phyloP scores from a whole-genome alignment of 2,797 vertebrate species.

The Sebastes miniatus region DNA sequence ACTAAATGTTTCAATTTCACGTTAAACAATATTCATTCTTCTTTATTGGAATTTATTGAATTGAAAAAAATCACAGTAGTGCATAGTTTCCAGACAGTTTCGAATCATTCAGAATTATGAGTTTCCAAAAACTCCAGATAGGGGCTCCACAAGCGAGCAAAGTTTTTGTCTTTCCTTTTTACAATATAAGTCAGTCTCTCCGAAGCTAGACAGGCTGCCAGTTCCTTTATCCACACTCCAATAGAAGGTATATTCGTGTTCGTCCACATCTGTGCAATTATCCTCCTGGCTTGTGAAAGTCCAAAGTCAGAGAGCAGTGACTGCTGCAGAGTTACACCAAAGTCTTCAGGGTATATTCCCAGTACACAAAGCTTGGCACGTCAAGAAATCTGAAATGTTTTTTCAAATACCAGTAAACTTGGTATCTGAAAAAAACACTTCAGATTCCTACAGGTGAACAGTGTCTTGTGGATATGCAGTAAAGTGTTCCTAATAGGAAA shows the following conservation, averaged over 20 bases:
- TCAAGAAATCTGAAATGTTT: neutral
- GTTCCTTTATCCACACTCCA: neutral
- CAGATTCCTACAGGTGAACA: neutral
- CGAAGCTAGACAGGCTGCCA: neutral
- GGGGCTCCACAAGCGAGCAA: neutral
- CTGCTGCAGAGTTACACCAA: neutral
- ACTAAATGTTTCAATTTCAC: neutral
- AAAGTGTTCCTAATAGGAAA: neutral
- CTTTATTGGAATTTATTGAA: no score
- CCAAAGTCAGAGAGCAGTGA: neutral
- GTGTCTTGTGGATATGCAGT: neutral
- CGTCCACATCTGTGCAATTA: neutral
- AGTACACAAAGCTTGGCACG: neutral
- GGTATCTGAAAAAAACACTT: neutral
- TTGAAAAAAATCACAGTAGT: no score
- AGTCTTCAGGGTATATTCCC: neutral
- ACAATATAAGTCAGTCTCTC: neutral
- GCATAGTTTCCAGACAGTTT: no score
- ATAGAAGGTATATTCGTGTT: neutral
- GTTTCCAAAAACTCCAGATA: neutral
- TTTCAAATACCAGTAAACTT: neutral
- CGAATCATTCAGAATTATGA: no score
- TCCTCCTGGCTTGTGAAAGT: neutral
- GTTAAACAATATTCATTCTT: neutral
- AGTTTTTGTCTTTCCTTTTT: neutral